Percentiles rank a stretch among this genome's conserved stretches.
phyloP scores from a whole-genome alignment of 2,113 vertebrate genomes.

The Orientallactaga bullata region DNA sequence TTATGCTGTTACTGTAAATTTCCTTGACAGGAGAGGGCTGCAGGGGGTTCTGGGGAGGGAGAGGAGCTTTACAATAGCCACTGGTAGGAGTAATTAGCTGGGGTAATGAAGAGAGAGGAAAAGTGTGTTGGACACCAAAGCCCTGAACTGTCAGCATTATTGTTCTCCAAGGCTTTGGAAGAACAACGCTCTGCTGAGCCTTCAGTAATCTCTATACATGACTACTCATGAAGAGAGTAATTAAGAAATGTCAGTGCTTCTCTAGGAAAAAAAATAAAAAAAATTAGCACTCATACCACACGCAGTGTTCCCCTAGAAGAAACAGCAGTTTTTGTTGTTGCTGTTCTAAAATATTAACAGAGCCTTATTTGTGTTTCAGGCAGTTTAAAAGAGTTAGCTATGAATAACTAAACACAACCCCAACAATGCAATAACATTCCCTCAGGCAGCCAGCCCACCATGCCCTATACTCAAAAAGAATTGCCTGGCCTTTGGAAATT shows the following conservation, averaged over 20 bases:
- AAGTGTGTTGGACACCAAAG: conserved; percentile 61
- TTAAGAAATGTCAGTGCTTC: conserved; percentile 87
- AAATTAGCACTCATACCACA: conserved; percentile 34
- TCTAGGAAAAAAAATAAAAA: conserved; percentile 82
- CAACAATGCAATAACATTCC: too few species aligned
- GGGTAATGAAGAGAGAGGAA: conserved; percentile 84
- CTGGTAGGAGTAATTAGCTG: conserved; percentile 85
- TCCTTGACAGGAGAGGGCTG: conserved; percentile 74
- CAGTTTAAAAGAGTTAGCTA: conserved; percentile 12
- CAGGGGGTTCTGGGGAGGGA: conserved; percentile 68
- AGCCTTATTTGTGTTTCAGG: background rate
- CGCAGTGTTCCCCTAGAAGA: conserved; percentile 47
- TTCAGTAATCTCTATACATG: conserved; percentile 84
- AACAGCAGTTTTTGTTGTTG: background rate
- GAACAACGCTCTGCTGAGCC: conserved; percentile 82
- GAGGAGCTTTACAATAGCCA: conserved; percentile 67
- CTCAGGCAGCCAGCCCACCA: rapidly evolving
- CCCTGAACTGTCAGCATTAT: conserved; percentile 80
- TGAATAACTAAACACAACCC: background rate
- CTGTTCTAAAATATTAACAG: conserved; percentile 49
- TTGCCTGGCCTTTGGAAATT: background rate
- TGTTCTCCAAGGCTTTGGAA: conserved; percentile 81
- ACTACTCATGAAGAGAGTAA: conserved; percentile 86
- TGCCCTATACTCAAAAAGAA: background rate
- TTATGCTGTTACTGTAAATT: conserved; percentile 73